Percentiles rank a stretch among this genome's conserved stretches.
These are phyloP conservation scores for Marmota flaviventris DNA, from an alignment of 2,113 vertebrate species.

Conservation along the genomic window DNA sequence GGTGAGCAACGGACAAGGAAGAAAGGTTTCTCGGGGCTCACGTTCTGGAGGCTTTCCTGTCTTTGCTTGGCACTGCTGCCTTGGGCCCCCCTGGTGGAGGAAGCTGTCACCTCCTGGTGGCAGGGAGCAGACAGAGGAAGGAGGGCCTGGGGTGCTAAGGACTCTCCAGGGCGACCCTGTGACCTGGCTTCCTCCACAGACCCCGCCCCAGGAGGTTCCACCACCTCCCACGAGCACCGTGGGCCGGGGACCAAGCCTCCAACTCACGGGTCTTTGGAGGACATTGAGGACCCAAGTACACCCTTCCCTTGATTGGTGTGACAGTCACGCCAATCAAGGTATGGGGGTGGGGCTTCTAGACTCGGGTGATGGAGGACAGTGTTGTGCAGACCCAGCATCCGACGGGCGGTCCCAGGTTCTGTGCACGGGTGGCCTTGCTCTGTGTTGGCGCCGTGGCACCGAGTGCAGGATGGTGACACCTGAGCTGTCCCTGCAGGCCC, in stretches of 20 bases:
- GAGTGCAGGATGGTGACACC: fast-evolving
- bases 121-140: not conserved
- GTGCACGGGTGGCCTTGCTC: not conserved
- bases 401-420: not conserved
- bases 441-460: fast-evolving
- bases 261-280: not conserved
- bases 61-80: not conserved
- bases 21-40: not conserved
- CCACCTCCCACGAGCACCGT: too few relatives aligned
- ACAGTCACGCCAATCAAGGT: too few relatives aligned
- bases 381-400: not conserved
- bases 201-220: too few relatives aligned
- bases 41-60: too few relatives aligned
- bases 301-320: not conserved
- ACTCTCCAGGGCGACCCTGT: too few relatives aligned
- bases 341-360: not conserved
- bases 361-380: not conserved
- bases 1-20: not conserved
- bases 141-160: too few relatives aligned
- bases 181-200: not conserved
- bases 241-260: too few relatives aligned
- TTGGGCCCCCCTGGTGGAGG: not conserved
- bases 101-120: not conserved
- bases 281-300: not conserved
- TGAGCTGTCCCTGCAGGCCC: not conserved